Percentiles rank a stretch among this genome's conserved stretches.
phyloP scores from a whole-genome alignment of 53 echinoderm and acorn worm species.

The Astropecten irregularis region DNA sequence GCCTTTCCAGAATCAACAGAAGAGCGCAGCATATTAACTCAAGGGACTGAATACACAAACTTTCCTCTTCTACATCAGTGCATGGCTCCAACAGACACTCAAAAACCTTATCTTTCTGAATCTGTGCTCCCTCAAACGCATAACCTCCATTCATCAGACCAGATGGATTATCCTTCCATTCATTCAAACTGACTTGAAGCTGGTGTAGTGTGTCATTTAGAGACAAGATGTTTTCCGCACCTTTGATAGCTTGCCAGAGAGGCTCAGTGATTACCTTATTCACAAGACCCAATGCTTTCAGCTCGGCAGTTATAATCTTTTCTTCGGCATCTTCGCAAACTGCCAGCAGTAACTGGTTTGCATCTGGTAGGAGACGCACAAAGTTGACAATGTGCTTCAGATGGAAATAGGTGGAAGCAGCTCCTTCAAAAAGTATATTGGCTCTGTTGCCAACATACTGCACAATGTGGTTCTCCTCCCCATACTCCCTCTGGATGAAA shows the following conservation, averaged over 20 bases:
- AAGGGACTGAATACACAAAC: background rate
- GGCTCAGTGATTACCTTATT: conserved; percentile 29
- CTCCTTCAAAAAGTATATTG: conserved; percentile 62
- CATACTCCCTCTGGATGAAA: conserved; percentile 9
- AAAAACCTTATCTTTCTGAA: background rate
- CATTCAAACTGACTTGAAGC: background rate
- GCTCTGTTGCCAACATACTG: conserved; percentile 56
- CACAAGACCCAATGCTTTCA: conserved; percentile 37
- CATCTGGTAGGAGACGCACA: background rate
- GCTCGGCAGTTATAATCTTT: conserved; percentile 25
- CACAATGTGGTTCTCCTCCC: conserved; percentile 8
- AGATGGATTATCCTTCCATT: background rate
- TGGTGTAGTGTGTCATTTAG: background rate
- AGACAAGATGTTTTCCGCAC: background rate
- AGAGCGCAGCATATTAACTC: conserved; percentile 19
- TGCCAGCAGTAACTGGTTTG: conserved; percentile 39
- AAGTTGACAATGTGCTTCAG: conserved; percentile 33
- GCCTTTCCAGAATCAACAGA: conserved; percentile 45
- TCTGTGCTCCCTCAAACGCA: background rate
- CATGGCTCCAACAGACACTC: background rate
- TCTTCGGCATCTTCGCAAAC: conserved; percentile 48
- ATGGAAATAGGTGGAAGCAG: conserved; percentile 36
- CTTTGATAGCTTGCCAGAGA: conserved; percentile 14
- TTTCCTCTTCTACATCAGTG: background rate
- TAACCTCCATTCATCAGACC: background rate